Evolutionary conservation across 2,113 vertebrate species (phyloP).

Genomic region (Ptilorrhoa leucosticta): DNA sequence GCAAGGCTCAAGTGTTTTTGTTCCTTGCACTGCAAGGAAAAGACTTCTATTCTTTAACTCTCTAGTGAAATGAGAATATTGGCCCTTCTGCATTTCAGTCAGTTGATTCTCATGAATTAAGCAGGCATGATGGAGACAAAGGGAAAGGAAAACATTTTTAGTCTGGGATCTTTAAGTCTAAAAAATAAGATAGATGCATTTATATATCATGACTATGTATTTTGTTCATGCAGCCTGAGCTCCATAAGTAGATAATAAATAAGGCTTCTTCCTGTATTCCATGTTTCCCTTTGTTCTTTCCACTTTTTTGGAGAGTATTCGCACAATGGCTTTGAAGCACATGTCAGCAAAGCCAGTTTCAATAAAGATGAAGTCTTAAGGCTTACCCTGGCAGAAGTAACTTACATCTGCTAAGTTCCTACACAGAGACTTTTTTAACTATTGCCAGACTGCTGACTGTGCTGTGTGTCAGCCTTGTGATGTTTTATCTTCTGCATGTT

Average conservation of each 20-base stretch:
- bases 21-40: neutral
- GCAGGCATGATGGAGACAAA: neutral
- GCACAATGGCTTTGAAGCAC: neutral
- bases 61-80: neutral
- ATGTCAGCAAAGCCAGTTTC: conserved; percentile 16
- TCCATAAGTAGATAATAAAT: neutral
- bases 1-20: neutral
- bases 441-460: conserved; percentile 26
- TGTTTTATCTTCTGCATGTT: conserved; percentile 39
- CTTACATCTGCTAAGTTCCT: conserved; percentile 40
- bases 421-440: conserved; percentile 41
- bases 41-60: neutral
- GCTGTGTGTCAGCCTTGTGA: conserved; percentile 22
- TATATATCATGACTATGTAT: neutral
- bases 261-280: neutral
- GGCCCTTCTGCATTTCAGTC: neutral
- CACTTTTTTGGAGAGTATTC: neutral
- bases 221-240: conserved; percentile 5
- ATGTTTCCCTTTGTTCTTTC: conserved; percentile 42
- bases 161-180: neutral
- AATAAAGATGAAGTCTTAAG: conserved; percentile 25
- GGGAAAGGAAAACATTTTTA: neutral
- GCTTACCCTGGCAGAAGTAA: conserved; percentile 33
- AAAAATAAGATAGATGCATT: neutral
- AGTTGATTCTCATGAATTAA: conserved; percentile 15